Evolutionary conservation across 2,113 vertebrate species (phyloP), one percentile per base, ranked within the genome.

Genomic region (Boleophthalmus pectinirostris): DNA sequence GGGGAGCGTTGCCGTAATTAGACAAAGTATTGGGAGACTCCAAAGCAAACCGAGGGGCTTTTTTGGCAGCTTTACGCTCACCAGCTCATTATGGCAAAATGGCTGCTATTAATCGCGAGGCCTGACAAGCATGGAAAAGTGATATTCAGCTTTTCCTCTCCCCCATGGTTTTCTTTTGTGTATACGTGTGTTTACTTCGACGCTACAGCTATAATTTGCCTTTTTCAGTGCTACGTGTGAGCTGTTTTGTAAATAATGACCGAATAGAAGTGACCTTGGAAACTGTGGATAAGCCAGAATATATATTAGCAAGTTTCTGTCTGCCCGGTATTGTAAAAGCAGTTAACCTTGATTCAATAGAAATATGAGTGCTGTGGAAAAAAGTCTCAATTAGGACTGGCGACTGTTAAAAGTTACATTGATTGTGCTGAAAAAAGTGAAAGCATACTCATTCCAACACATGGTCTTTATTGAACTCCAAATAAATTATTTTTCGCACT

Each of bases 41-140:
- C 85, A 78, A 87, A 84, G 81, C 86, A 90, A 89, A 89, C 57
- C 64, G 80, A 85, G 85, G 88, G 77, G 74, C 76, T 83, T 87
- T 61, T 82, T 84, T 83, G 81, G 81, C 88, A 88, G 88, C 83
- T 78, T 61, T 81, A 82, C 65, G n/a, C 80, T 92, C 85, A 82
- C 88, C 85, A 88, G 82, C 84, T 92, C 90, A 91, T 94, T 92
- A 91, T 77, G 64, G 81, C 11, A 43, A 91, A 91, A 90, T 85
- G 79, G 79, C 82, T 87, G 46, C 84, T 89, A 92, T 92, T 90
- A 92, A 91, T 91, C 86, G 84, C 67, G 63, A 70, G 43, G 56
- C 80, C 23, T 90, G 89, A 88, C 90, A 93, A 85, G 84, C 79
- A 81, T 85, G 79, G 57, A 87, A 90, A 82, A 87, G 25, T 78